These are phyloP conservation scores for Aromia moschata DNA, from an alignment of 2,888 invertebrate genomes.

Conservation along the genomic window DNA sequence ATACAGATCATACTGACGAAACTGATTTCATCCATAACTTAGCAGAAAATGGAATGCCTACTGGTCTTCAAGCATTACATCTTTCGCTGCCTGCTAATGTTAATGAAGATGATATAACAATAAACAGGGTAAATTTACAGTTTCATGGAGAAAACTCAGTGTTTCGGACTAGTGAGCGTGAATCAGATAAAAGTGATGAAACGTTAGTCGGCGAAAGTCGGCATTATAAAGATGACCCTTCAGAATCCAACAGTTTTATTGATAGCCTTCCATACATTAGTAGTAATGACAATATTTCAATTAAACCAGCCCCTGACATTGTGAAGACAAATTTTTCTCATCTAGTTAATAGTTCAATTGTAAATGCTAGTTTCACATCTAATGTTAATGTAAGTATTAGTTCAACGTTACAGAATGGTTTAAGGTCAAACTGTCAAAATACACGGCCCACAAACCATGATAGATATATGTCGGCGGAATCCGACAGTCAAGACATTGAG, in stretches of 20 bases:
- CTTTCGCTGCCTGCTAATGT: conserved; percentile 53
- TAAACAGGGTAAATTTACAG: conserved; percentile 52
- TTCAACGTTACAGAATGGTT: conserved; percentile 27
- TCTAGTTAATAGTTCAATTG: conserved; percentile 11
- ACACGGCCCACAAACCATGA: conserved; percentile 12
- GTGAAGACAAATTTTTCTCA: conserved; percentile 28
- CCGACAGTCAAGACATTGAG: conserved; percentile 16
- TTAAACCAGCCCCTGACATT: conserved; percentile 52
- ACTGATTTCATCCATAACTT: conserved; percentile 66
- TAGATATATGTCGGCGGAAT: conserved; percentile 14
- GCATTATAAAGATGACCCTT: conserved; percentile 35
- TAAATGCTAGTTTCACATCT: conserved; percentile 8
- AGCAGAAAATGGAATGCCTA: conserved; percentile 60
- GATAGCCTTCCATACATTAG: conserved; percentile 22
- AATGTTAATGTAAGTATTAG: conserved; percentile 16
- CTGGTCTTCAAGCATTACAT: conserved; percentile 56
- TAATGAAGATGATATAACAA: conserved; percentile 57
- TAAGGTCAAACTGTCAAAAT: conserved; percentile 8
- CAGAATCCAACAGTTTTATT: conserved; percentile 10
- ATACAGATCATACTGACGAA: conserved; percentile 69
- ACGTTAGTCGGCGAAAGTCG: conserved; percentile 36
- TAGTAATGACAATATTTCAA: conserved; percentile 46
- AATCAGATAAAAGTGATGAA: conserved; percentile 43
- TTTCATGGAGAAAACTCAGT: conserved; percentile 45
- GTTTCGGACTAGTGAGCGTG: conserved; percentile 48